A percentile compares a stretch with the other conserved stretches of the same genome.
These are phyloP conservation scores for Scyliorhinus canicula DNA, from an alignment of 2,797 vertebrate species.

Conservation along the genomic window DNA sequence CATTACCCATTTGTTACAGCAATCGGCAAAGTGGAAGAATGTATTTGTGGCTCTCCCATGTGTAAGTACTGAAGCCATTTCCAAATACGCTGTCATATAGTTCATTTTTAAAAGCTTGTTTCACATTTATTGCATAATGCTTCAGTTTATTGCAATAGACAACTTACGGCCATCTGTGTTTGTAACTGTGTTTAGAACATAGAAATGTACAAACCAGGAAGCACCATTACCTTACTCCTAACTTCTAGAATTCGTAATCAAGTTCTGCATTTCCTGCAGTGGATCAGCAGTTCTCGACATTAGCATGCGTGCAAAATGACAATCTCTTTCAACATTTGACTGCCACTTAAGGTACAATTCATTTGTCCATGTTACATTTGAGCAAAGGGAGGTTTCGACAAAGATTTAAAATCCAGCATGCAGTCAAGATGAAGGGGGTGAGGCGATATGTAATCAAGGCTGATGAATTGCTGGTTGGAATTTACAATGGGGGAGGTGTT, in stretches of 20 bases:
- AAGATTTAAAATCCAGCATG: background rate
- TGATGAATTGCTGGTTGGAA: background rate
- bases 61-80: background rate
- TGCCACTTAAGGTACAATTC: background rate
- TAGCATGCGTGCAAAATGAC: background rate
- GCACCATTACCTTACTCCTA: background rate
- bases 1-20: background rate
- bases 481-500: background rate
- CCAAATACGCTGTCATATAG: background rate
- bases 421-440: background rate
- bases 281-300: background rate
- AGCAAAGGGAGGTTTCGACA: background rate
- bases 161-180: background rate
- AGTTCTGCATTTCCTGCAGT: background rate
- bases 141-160: background rate
- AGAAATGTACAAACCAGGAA: background rate
- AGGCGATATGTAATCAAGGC: background rate
- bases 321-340: background rate
- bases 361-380: background rate
- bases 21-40: background rate
- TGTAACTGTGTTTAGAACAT: background rate
- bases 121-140: background rate
- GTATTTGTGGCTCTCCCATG: background rate
- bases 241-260: background rate
- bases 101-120: background rate